Base-by-base conservation (phyloP, 2,113 vertebrate species). In the Phaethornis superciliosus region DNA sequence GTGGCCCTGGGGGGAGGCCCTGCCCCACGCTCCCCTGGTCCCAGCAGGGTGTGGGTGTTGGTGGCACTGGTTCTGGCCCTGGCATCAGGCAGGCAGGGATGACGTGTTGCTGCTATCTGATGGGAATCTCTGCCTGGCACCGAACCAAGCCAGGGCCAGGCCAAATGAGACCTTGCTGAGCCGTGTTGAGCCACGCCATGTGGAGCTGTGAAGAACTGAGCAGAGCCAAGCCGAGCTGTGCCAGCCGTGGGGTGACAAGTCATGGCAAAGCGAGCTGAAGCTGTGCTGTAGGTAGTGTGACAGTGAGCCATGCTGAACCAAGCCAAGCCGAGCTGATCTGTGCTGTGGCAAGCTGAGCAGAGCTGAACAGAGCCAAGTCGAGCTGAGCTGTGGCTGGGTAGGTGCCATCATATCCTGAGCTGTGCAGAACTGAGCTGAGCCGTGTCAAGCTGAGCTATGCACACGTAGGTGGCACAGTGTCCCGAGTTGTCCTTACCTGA, bases 1-100 rank as follows among this genome's bases (percentile, higher is more conserved):
- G 26, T 35, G 44, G 40, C 4, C 19, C 44, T 17, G 7, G 15
- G 0, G 20, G 0, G 15, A 40, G 54, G 32, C 65, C 13, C 4
- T 68, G 47, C 6, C 33, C 35, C 27, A 28, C 24, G 69, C 7
- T 56, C 24, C 32, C 9, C 9, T 7, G 24, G 35, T 85, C 42
- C 28, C 80, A 19, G 32, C 0, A 2, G 75, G 42, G 26, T 0
- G 0, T 4, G 33, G 62, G 27, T 2, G 3, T 58, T 82, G 76
- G 49, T 37, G 80, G 54, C 63, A 76, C 59, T 65, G 44, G 18
- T 6, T 52, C 23, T 91, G 74, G 33, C 28, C 37, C 14, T 6
- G 64, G 55, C 52, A 80, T 46, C 0, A 4, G 67, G 80, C 0
- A 4, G 67, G 80, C 6, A 0, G 68, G 42, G 56, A 59, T 33